Evolutionary conservation across 2,888 invertebrate genomes (phyloP).

Genomic region (Calephelis perditalis): DNA sequence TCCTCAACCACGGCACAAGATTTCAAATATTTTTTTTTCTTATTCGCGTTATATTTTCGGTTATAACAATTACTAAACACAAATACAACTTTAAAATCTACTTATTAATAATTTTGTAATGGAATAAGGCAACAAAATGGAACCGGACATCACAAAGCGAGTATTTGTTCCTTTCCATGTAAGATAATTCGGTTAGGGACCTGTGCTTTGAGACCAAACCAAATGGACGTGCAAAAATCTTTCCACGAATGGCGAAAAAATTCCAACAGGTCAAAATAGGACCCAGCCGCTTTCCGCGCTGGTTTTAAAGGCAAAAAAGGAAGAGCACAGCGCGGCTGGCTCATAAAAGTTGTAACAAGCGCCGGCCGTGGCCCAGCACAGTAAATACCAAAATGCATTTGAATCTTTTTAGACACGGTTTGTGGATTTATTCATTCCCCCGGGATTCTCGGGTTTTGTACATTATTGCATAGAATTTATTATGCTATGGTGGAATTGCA

Average conservation of each 20-base stretch:
- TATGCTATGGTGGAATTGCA: neutral
- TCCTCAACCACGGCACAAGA: no score
- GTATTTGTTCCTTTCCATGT: constrained; percentile 23
- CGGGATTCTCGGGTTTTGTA: neutral
- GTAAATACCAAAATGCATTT: constrained; percentile 46
- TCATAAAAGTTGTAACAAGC: constrained; percentile 64
- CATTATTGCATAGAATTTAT: neutral
- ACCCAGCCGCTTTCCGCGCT: constrained; percentile 49
- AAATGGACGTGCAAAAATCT: constrained; percentile 29
- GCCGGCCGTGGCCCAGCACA: constrained; percentile 37
- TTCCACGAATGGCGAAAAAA: constrained; percentile 36
- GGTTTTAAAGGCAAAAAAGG: constrained; percentile 43
- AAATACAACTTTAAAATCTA: no score
- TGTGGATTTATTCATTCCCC: constrained; percentile 2
- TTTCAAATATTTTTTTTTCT: no score
- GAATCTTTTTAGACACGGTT: constrained; percentile 8
- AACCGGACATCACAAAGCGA: constrained; percentile 18
- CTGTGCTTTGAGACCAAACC: constrained; percentile 22
- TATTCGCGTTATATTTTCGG: no score
- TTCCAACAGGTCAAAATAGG: constrained; percentile 52
- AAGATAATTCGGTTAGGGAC: constrained; percentile 29
- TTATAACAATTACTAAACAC: no score
- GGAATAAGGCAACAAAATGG: constrained; percentile 2
- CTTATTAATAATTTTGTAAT: no score
- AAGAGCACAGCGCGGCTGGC: constrained; percentile 39